phyloP scores from a whole-genome alignment of 2,888 invertebrate species.

The Venustoraphidia nigricollis region DNA sequence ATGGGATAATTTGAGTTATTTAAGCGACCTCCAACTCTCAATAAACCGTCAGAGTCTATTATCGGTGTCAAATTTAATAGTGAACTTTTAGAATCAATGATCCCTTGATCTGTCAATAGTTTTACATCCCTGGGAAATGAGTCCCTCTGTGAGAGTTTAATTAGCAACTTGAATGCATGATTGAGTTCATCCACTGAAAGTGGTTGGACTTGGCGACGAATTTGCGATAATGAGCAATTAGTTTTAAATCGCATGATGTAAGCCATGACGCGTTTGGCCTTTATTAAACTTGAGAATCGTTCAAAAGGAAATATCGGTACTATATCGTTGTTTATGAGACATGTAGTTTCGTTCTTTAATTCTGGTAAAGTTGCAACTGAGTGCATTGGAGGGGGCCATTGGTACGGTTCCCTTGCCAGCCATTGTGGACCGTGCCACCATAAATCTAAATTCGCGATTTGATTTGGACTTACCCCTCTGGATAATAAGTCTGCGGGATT shows the following conservation, averaged over 20 bases:
- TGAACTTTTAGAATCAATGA: conserved; percentile 3
- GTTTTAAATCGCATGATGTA: too few relatives aligned
- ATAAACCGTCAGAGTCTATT: conserved; percentile 11
- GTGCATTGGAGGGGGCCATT: too few relatives aligned
- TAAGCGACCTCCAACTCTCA: conserved; percentile 18
- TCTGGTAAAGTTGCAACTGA: too few relatives aligned
- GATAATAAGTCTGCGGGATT: too few relatives aligned
- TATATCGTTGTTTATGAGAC: too few relatives aligned
- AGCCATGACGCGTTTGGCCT: too few relatives aligned
- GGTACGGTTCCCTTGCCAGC: background rate
- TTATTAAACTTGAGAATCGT: too few relatives aligned
- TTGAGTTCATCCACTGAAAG: conserved; percentile 2
- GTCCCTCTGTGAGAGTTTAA: conserved; percentile 4
- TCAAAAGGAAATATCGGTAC: too few relatives aligned
- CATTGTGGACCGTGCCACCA: conserved; percentile 7
- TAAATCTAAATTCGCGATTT: background rate
- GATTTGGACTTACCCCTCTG: too few relatives aligned
- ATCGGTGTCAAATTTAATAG: conserved; percentile 11
- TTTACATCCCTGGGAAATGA: background rate
- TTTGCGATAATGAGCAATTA: too few relatives aligned
- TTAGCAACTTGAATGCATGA: conserved; percentile 1
- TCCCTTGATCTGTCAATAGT: background rate
- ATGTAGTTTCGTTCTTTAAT: too few relatives aligned
- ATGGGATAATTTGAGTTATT: conserved; percentile 7
- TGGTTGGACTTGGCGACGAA: too few relatives aligned